Evolutionary conservation across 2,888 invertebrate species (phyloP), one percentile per base, ranked within the genome.

Genomic region (Timandra comae): DNA sequence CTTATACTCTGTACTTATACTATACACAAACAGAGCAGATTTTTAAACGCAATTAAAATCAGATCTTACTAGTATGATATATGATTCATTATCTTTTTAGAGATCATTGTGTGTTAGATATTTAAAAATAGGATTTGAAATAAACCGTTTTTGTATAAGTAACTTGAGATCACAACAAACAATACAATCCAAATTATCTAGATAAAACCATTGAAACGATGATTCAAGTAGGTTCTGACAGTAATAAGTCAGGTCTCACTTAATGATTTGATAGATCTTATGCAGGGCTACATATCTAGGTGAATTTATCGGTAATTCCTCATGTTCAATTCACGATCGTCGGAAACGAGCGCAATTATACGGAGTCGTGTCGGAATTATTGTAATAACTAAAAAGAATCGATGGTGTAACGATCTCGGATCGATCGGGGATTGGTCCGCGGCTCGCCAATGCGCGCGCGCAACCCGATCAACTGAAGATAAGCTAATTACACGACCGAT

Each of bases 351-450:
- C 68, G 75, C 82, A 84, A 85, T 85, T 84, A 85, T 74, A 70
- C 67, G 70, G 70, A 78, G 78, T 85, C 77, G 78, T 75, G 75
- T 68, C 55, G 72, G 67, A 81, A 84, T 85, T 84, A 85, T 85
- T 84, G 76, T 85, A 84, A 84, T 85, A 80, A 85, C 73, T 69
- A 71, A 82, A 84, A 82, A 82, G 72, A 81, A 81, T 81, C 71
- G 74, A 77, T 77, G 58, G 51, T 71, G 69, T 70, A 75, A 75
- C 73, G 68, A 76, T 63, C 66, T 61, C 52, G 58, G 71, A 49
- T n/a, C 46, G 75, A 53, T 39, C 64, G 56, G 65, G 68, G 60
- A 85, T 84, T 85, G 85, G 85, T 61, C 64, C 64, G 62, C 56
- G 52, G 58, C 57, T 63, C 66, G 57, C 85, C 85, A 84, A 84